Evolutionary conservation across 2,113 vertebrate species (phyloP).

Genomic region (Brachyhypopomus occidentalis): DNA sequence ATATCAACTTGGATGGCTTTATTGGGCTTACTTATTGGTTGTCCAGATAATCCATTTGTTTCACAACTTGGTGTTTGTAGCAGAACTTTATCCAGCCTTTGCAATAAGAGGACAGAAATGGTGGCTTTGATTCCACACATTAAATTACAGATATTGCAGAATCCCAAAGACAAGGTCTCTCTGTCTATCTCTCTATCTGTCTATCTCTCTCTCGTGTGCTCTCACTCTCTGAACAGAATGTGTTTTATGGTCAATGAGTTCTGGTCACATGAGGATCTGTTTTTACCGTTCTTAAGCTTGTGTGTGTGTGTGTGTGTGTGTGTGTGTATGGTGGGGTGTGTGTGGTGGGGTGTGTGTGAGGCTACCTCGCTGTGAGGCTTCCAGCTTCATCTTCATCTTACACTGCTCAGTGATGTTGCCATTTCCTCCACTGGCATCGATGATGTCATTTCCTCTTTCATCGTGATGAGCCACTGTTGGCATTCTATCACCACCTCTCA

Average conservation of each 20-base stretch:
- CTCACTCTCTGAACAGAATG: slow-evolving; percentile 18
- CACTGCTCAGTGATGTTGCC: slow-evolving; percentile 55
- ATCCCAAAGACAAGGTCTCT: too few relatives aligned
- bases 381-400: slow-evolving; percentile 7
- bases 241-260: slow-evolving; percentile 37
- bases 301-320: not conserved
- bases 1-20: too few relatives aligned
- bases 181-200: slow-evolving; percentile 3
- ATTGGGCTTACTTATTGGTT: too few relatives aligned
- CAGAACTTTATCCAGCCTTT: too few relatives aligned
- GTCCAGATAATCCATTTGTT: too few relatives aligned
- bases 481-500: not conserved
- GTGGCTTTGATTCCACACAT: not conserved
- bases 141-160: not conserved
- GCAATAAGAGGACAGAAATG: too few relatives aligned
- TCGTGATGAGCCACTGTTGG: not conserved
- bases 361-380: not conserved
- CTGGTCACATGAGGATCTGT: slow-evolving; percentile 51
- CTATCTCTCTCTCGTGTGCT: not conserved
- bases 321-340: not conserved
- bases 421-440: not conserved
- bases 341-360: not conserved
- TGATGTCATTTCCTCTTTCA: not conserved
- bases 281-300: slow-evolving; percentile 43
- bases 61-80: too few relatives aligned